A percentile compares a stretch with the other conserved stretches of the same genome.
These are phyloP conservation scores for Tilapia sparmanii DNA, from an alignment of 2,113 vertebrate genomes.

Conservation along the genomic window DNA sequence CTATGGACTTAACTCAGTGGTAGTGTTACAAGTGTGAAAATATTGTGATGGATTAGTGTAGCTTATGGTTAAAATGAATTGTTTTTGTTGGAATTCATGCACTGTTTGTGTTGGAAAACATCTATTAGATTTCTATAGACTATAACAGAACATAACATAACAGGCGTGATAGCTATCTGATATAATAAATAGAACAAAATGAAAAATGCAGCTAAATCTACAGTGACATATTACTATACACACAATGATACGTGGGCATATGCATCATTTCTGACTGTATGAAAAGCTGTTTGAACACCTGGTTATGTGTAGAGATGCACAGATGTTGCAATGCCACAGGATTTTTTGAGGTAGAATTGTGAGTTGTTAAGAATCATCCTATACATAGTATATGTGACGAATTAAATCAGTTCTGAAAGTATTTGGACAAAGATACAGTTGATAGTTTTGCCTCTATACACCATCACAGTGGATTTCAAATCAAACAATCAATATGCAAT, in stretches of 20 bases:
- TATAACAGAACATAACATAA: background rate
- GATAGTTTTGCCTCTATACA: background rate
- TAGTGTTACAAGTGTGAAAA: slow-evolving; percentile 1
- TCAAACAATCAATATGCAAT: background rate
- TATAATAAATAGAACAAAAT: background rate
- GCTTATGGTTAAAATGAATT: background rate
- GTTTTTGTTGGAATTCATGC: background rate
- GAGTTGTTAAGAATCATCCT: background rate
- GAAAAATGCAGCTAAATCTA: background rate
- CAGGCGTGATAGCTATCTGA: background rate
- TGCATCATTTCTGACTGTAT: background rate
- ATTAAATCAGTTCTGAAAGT: background rate
- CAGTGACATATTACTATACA: background rate
- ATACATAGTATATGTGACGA: background rate
- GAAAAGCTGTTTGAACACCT: background rate
- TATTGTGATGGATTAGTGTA: background rate
- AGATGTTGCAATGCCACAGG: background rate
- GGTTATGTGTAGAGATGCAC: background rate
- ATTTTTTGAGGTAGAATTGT: background rate
- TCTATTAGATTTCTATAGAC: background rate
- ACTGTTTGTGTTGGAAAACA: background rate
- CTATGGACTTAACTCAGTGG: background rate
- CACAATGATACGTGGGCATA: background rate
- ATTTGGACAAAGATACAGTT: background rate
- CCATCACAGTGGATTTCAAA: background rate